Evolutionary conservation across 2,797 vertebrate species (phyloP).

Genomic region (Holocentrus rufus): DNA sequence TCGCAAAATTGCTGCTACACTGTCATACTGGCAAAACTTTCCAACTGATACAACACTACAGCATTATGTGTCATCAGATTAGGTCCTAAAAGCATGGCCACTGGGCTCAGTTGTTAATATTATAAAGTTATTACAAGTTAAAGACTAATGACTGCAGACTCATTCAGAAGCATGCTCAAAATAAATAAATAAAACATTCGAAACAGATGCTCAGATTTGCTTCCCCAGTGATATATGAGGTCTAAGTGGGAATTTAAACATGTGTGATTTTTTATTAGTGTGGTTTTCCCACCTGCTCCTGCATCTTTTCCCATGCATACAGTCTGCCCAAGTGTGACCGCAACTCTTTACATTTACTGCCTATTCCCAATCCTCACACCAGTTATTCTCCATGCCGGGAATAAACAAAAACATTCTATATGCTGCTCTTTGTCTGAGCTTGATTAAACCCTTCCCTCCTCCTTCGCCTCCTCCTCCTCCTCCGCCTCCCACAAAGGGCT

Average conservation of each 20-base stretch:
- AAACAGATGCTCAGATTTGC: too few relatives aligned
- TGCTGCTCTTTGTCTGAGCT: slow-evolving; percentile 53
- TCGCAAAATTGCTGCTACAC: too few relatives aligned
- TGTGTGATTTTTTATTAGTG: not conserved
- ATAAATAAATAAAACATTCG: too few relatives aligned
- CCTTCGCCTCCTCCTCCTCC: too few relatives aligned
- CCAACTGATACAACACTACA: not conserved
- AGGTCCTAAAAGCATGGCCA: too few relatives aligned
- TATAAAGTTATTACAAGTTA: not conserved
- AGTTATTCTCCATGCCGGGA: slow-evolving; percentile 41
- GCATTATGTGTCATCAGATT: slow-evolving; percentile 6
- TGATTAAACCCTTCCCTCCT: slow-evolving; percentile 53
- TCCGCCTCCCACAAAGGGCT: slow-evolving; percentile 38
- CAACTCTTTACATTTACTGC: slow-evolving; percentile 43
- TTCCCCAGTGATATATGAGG: not conserved
- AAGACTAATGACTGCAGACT: not conserved
- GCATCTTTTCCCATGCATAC: slow-evolving; percentile 36
- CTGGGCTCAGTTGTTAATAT: too few relatives aligned
- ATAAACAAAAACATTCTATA: slow-evolving; percentile 45
- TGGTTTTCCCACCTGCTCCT: slow-evolving; percentile 29
- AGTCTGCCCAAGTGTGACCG: slow-evolving; percentile 41
- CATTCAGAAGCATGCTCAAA: not conserved
- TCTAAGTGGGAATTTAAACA: not conserved
- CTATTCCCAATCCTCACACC: slow-evolving; percentile 23
- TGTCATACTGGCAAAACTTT: not conserved